Evolutionary conservation across 2,888 invertebrate species (phyloP), one percentile per base, ranked within the genome.

Genomic region (Drosophila helvetica): DNA sequence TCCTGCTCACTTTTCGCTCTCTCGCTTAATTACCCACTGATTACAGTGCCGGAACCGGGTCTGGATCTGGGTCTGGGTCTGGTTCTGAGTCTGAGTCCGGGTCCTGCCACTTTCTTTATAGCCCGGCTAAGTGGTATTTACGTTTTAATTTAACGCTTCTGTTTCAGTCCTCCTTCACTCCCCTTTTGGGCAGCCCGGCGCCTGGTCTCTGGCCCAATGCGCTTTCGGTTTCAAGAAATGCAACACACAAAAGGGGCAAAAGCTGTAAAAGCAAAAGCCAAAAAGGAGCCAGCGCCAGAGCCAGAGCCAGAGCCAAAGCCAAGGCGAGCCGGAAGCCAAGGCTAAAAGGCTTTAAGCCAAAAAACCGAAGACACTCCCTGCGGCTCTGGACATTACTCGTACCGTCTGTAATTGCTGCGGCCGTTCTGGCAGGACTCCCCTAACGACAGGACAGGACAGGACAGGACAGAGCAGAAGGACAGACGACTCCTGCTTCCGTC

Each of bases 71-170:
- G 33, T 38, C 52, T 6, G 25, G 25, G 6, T 25, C 19, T 19
- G 19, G 3, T 3, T 22, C 22, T 38, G 65, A 48, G 73, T 63
- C 61, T 18, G 53, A 48, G 45, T 48, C 22, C 48, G 63, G 62
- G 54, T 64, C 55, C 75, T 67, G 75, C 78, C 78, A 84, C 84
- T 86, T 86, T 79, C 88, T 86, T 85, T 83, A 77, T 80, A 79
- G 78, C 76, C 73, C 75, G 60, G 78, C 89, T 90, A 90, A 90
- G 89, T 86, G 89, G 85, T 89, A 90, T 90, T 90, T 88, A 87
- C 87, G 81, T 85, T 90, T 88, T 90, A 89, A 90, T 90, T 90
- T 90, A 89, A 90, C 87, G 91, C 86, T 89, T 89, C 90, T 88
- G 81, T 78, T 70, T 58, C 67, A 56, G 27, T 33, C 56, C 47